Evolutionary conservation across 2,888 invertebrate species (phyloP).

Genomic region (Sarcophaga rosellei): DNA sequence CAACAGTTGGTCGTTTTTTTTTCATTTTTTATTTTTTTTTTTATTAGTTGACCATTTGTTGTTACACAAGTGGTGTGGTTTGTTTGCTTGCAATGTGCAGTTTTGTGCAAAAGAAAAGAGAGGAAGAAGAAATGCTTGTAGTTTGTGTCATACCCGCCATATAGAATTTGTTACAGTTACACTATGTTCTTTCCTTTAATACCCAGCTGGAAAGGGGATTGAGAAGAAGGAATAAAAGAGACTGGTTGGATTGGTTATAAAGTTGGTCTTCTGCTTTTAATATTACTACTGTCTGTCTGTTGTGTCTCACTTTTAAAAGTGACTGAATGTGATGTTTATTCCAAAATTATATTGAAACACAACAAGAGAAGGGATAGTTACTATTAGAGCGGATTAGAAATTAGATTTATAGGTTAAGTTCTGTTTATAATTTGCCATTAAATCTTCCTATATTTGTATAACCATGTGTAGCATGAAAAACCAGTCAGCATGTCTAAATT

Average conservation of each 20-base stretch:
- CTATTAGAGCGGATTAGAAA: too few relatives aligned
- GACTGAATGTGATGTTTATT: too few relatives aligned
- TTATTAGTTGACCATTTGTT: not conserved
- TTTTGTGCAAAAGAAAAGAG: not conserved
- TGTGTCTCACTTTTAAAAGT: too few relatives aligned
- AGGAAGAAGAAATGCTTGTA: constrained; percentile 36
- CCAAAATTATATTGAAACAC: too few relatives aligned
- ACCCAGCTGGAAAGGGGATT: not conserved
- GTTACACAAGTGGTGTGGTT: constrained; percentile 24
- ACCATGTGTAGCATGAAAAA: too few relatives aligned
- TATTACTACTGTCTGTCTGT: too few relatives aligned
- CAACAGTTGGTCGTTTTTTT: constrained; percentile 49
- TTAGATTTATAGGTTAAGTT: too few relatives aligned
- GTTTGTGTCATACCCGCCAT: constrained; percentile 41
- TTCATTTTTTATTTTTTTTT: not conserved
- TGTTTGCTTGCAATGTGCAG: not conserved
- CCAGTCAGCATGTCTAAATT: too few relatives aligned
- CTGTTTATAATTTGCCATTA: too few relatives aligned
- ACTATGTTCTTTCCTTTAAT: constrained; percentile 29
- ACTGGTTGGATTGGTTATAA: not conserved
- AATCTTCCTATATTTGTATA: too few relatives aligned
- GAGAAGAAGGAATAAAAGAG: not conserved
- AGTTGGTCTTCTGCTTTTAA: constrained; percentile 1
- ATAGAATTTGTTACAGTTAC: constrained; percentile 60
- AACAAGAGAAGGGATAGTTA: too few relatives aligned